Conservation (phyloP, 2,113 vertebrate genomes). For the Oreochromis tanganicae region DNA sequence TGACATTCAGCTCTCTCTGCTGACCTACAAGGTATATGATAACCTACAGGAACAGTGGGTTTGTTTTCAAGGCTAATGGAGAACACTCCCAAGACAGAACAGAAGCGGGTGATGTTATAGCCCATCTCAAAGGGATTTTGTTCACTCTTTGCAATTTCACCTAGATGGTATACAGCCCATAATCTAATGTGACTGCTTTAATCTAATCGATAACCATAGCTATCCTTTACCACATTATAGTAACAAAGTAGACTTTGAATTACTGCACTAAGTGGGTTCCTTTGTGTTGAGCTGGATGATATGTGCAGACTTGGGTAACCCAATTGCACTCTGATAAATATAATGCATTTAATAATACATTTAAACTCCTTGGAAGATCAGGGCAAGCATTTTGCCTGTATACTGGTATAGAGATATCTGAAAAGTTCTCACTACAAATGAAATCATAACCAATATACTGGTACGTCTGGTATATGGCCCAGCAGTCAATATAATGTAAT, state of each 20-base stretch:
- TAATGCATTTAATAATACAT: background rate
- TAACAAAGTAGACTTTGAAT: background rate
- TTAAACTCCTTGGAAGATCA: background rate
- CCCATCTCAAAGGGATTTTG: conserved; percentile 17
- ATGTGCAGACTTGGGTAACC: background rate
- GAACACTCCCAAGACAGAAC: conserved; percentile 2
- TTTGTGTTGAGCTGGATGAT: background rate
- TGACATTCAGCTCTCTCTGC: conserved; percentile 35
- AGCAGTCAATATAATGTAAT: background rate
- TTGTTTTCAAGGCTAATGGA: conserved; percentile 52
- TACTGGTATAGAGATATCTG: background rate
- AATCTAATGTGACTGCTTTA: conserved; percentile 29
- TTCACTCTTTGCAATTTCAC: background rate
- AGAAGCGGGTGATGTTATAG: conserved; percentile 12
- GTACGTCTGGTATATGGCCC: background rate
- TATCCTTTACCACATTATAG: background rate
- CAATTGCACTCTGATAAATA: background rate
- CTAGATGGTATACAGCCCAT: background rate
- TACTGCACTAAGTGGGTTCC: background rate
- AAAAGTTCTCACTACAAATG: background rate
- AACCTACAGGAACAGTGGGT: conserved; percentile 33
- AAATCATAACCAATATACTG: background rate
- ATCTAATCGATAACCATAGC: conserved; percentile 16
- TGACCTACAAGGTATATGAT: conserved; percentile 51
- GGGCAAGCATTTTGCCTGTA: background rate